phyloP scores from a whole-genome alignment of 30 jellyfish, hydroid and myxozoan species.

The Clytia hemisphaerica region DNA sequence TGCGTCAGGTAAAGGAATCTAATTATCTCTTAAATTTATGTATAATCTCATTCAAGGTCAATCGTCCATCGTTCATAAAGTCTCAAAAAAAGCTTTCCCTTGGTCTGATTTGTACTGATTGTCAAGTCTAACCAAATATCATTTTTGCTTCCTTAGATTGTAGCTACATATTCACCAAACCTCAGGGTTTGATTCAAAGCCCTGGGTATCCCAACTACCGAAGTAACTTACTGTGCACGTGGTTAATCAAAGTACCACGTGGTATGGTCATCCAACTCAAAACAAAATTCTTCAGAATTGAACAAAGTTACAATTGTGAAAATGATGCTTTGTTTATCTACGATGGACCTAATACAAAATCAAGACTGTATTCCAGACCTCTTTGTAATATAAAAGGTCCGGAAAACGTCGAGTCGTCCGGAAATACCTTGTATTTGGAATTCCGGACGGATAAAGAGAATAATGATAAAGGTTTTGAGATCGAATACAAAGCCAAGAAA shows the following conservation, averaged over 20 bases:
- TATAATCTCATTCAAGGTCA: too few relatives aligned
- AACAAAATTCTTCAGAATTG: conserved; percentile 43
- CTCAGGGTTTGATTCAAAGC: conserved; percentile 40
- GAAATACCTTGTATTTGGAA: conserved; percentile 41
- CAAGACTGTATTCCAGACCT: conserved; percentile 52
- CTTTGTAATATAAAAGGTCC: conserved; percentile 60
- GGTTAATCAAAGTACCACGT: conserved; percentile 58
- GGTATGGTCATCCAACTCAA: conserved; percentile 50
- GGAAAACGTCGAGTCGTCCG: conserved; percentile 36
- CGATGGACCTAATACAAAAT: conserved; percentile 64
- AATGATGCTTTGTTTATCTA: conserved; percentile 64
- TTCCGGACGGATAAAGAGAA: conserved; percentile 46
- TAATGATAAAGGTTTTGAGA: conserved; percentile 40
- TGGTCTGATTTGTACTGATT: too few relatives aligned
- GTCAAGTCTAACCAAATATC: too few relatives aligned
- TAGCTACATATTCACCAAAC: neutral
- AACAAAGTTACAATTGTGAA: conserved; percentile 48
- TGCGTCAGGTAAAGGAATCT: too few relatives aligned
- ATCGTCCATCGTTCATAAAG: too few relatives aligned
- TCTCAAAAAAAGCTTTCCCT: too few relatives aligned
- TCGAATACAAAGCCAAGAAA: conserved; percentile 57
- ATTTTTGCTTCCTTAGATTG: too few relatives aligned
- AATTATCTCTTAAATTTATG: too few relatives aligned
- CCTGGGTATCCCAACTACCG: conserved; percentile 78
- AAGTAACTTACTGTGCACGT: conserved; percentile 52